A percentile compares a stretch with the other conserved stretches of the same genome.
phyloP scores from a whole-genome alignment of 2,888 invertebrate genomes.

The Digitonthophagus gazella region DNA sequence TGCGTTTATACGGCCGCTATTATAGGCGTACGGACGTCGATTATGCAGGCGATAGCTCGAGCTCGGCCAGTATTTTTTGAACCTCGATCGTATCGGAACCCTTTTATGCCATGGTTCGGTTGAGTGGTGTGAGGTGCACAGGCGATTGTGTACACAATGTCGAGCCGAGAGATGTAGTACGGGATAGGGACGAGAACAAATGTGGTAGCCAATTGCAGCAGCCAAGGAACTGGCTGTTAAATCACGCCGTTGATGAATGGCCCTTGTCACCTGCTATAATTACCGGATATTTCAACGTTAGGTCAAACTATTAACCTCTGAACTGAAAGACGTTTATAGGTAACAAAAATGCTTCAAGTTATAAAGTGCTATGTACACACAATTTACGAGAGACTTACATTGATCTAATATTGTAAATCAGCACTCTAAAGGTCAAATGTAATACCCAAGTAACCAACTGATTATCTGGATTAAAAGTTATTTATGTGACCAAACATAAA shows the following conservation, averaged over 20 bases:
- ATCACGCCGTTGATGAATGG: not conserved
- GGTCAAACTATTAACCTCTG: not conserved
- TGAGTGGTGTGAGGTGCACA: not conserved
- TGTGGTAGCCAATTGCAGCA: not conserved
- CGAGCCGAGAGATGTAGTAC: not conserved
- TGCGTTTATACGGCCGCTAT: slow-evolving; percentile 22
- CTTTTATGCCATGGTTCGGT: not conserved
- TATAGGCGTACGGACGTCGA: slow-evolving; percentile 19
- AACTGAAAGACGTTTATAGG: not conserved
- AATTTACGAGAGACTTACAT: no score
- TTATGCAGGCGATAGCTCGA: slow-evolving; percentile 16
- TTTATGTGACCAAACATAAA: no score
- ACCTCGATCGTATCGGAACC: slow-evolving; percentile 14
- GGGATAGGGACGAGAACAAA: not conserved
- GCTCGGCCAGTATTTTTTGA: slow-evolving; percentile 14
- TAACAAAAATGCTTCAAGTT: no score
- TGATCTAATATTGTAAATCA: no score
- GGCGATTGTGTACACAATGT: no score
- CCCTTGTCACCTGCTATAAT: not conserved
- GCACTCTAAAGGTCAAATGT: no score
- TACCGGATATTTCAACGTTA: not conserved
- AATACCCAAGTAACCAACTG: no score
- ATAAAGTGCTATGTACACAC: no score
- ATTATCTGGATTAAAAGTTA: no score
- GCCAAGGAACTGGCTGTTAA: not conserved